Percentiles rank a stretch among this genome's conserved stretches.
Conservation (phyloP, 2,888 invertebrate species). For the Penaeus monodon region DNA sequence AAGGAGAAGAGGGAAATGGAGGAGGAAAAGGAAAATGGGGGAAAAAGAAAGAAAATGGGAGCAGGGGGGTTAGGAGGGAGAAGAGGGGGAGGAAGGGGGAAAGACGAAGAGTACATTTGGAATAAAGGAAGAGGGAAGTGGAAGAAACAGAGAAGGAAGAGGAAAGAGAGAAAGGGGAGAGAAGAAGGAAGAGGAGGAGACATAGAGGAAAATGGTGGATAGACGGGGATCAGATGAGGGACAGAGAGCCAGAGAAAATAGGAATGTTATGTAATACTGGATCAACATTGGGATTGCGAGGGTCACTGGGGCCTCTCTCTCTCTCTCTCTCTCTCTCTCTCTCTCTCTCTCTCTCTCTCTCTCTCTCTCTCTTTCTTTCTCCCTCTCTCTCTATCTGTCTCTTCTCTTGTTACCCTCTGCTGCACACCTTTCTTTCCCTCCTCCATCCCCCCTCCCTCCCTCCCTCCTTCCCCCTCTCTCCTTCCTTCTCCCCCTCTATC, state of each 20-base stretch:
- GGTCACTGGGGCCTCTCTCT: not conserved
- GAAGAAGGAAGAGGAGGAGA: not conserved
- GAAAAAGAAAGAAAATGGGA: not conserved
- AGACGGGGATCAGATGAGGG: constrained; percentile 25
- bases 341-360: not conserved
- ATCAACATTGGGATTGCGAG: constrained; percentile 5
- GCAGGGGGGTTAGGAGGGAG: not conserved
- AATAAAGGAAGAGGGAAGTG: no score
- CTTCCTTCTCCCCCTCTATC: not conserved
- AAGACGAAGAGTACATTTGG: not conserved
- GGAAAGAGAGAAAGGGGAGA: not conserved
- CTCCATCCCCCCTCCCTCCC: not conserved
- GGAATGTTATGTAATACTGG: not conserved
- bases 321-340: not conserved
- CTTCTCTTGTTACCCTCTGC: not conserved
- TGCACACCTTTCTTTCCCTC: not conserved
- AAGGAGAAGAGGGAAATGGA: no score
- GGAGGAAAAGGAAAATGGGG: no score
- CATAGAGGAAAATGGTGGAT: not conserved
- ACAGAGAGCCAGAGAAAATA: constrained; percentile 14
- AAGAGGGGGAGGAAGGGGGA: not conserved
- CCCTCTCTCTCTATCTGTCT: not conserved
- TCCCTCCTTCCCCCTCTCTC: no score
- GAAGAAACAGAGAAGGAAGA: not conserved
- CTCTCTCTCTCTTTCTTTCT: not conserved